A percentile compares a stretch with the other conserved stretches of the same genome.
phyloP scores from a whole-genome alignment of 1,140 invertebrate species.

The Pseudomyrmex cubaensis region DNA sequence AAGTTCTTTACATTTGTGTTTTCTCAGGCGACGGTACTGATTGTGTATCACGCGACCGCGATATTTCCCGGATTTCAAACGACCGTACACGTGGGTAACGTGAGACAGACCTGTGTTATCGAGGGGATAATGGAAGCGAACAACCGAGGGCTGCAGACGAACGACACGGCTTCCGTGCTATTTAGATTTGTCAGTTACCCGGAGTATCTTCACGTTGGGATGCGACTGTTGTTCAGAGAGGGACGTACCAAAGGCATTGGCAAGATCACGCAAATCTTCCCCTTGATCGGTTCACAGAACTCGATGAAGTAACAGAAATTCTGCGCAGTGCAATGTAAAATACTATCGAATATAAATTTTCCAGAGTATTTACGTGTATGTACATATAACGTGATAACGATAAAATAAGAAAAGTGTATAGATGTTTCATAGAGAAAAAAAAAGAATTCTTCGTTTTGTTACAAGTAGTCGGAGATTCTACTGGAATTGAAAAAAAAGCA shows the following conservation, averaged over 20 bases:
- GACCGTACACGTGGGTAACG: slow-evolving; percentile 97
- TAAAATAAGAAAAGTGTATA: slow-evolving; percentile 14
- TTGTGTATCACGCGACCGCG: slow-evolving; percentile 93
- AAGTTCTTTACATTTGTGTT: background rate
- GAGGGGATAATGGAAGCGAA: slow-evolving; percentile 88
- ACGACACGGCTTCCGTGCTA: slow-evolving; percentile 93
- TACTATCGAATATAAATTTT: slow-evolving; percentile 9
- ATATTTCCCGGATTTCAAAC: slow-evolving; percentile 96
- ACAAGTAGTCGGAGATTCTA: background rate
- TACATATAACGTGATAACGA: slow-evolving; percentile 19
- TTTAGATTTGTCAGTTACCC: slow-evolving; percentile 96
- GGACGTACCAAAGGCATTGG: slow-evolving; percentile 96
- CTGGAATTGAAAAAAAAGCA: background rate
- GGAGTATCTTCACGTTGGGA: slow-evolving; percentile 96
- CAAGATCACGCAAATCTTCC: slow-evolving; percentile 94
- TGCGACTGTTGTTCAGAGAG: slow-evolving; percentile 94
- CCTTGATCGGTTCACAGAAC: slow-evolving; percentile 82
- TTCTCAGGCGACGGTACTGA: slow-evolving; percentile 92
- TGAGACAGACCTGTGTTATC: slow-evolving; percentile 96
- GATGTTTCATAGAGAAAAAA: slow-evolving; percentile 33
- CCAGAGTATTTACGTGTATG: slow-evolving; percentile 28
- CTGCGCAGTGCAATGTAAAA: slow-evolving; percentile 22
- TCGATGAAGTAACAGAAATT: slow-evolving; percentile 41
- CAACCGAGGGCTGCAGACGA: slow-evolving; percentile 89
- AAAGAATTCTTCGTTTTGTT: background rate